Evolutionary conservation across 2,797 vertebrate genomes (phyloP), one percentile per base, ranked within the genome.

Genomic region (Amblyopsis hoosieri): DNA sequence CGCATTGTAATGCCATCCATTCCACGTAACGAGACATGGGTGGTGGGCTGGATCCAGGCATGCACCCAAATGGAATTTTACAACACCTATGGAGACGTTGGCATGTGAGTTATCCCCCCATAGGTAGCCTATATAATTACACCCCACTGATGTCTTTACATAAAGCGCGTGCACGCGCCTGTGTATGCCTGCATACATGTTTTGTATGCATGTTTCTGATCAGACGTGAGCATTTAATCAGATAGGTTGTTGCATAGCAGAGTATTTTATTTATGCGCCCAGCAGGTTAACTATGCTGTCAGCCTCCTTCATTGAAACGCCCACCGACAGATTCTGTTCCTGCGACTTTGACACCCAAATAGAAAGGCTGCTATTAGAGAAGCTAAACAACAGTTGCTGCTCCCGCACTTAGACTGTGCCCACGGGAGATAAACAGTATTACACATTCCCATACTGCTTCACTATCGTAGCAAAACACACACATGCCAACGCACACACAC

Each of bases 1-100:
- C 92, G 95, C 66, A 93, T 98, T 74, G 92, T 95, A 77, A 97
- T 99, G 96, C 97, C 97, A 55, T 95, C 97, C 23, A 93, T 99
- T 64, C 92, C 96, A 69, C 94, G 96, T 71, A 94, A 94, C 45
- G 96, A 99, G 91, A 97, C 95, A 58, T 98, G 97, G 97, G 95
- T 98, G 85, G 96, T 99, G 78, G 97, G 97, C 80, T 99, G 96
- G 96, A 98, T 99, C 85, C 97, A 99, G 91, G 97, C 96, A 74
- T 99, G 97, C 92, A 98, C 96, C 79, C 96, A 98, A 89, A 99
- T 98, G 97, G 96, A 99, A 82, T 98, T 98, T 87, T 97, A 96
- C 94, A 99, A 99, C 93, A 97, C 94, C 78, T 99, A 99, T 72
- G 95, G 96, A 90, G 93, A 96, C 89, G 89, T 95, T 77, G 95